Evolutionary conservation across 2,113 vertebrate species (phyloP).

Genomic region (Notarius quadriscutis): DNA sequence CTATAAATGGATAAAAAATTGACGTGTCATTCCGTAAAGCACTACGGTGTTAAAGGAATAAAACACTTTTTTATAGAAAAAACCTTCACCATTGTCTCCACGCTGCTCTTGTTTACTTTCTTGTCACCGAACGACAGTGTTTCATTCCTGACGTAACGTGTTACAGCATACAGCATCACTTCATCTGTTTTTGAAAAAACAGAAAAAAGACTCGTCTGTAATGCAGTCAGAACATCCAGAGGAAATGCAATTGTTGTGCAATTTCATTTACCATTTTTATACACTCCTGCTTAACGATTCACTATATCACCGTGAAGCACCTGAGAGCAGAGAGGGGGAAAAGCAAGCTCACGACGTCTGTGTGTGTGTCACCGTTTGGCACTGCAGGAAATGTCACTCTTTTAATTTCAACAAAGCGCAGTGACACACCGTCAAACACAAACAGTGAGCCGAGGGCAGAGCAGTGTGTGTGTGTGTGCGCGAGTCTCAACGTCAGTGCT

Average conservation of each 20-base stretch:
- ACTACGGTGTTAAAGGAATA: no score
- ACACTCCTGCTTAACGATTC: background rate
- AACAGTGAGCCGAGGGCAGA: constrained; percentile 13
- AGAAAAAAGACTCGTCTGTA: background rate
- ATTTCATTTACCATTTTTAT: background rate
- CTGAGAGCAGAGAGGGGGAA: background rate
- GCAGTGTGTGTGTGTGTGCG: constrained; percentile 1
- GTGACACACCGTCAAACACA: constrained; percentile 45
- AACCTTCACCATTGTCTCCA: background rate
- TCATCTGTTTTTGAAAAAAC: background rate
- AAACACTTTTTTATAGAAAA: background rate
- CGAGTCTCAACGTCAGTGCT: constrained; percentile 7
- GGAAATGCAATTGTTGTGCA: background rate
- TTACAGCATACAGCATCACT: background rate
- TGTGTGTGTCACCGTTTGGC: constrained; percentile 21
- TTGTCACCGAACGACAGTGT: background rate
- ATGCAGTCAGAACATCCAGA: background rate
- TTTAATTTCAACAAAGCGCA: constrained; percentile 44
- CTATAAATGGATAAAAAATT: background rate
- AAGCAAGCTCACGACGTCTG: background rate
- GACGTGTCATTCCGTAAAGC: background rate
- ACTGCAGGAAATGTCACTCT: constrained; percentile 37
- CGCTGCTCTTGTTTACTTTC: background rate
- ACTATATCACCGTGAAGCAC: background rate
- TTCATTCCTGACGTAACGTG: background rate